phyloP scores from a whole-genome alignment of 1,140 invertebrate species.

The Heliconius himera region DNA sequence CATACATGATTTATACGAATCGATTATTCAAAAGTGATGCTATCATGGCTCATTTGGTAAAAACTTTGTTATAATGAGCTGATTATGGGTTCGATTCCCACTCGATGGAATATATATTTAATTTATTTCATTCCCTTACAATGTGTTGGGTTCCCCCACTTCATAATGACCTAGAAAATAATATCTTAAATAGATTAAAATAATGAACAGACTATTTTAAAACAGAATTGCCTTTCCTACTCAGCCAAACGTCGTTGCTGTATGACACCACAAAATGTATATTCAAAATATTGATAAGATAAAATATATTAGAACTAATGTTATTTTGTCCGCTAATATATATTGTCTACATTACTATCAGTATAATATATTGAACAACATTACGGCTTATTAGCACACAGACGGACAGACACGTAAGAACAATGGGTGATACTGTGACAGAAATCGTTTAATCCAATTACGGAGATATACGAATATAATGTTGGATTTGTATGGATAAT shows the following conservation, averaged over 20 bases:
- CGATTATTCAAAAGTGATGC: background rate
- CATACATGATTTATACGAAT: background rate
- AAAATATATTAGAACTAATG: conserved; percentile 14
- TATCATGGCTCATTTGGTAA: background rate
- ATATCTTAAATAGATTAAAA: no score
- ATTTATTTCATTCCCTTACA: background rate
- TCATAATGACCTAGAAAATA: background rate
- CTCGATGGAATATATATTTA: background rate
- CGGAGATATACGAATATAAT: conserved; percentile 58
- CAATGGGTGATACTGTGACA: conserved; percentile 75
- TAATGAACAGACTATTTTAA: background rate
- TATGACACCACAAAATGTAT: background rate
- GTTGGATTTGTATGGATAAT: conserved; percentile 52
- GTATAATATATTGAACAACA: conserved; percentile 72
- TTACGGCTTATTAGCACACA: conserved; percentile 74
- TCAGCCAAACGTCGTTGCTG: background rate
- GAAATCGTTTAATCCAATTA: conserved; percentile 79
- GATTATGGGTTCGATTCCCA: background rate
- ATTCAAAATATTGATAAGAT: background rate
- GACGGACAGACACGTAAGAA: conserved; percentile 62
- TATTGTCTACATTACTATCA: conserved; percentile 47
- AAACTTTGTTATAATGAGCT: no score
- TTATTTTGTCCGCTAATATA: conserved; percentile 20
- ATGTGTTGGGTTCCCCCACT: background rate
- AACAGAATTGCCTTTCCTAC: background rate